Conservation (phyloP, 2,797 vertebrate species). For the Scolopax bukidnonensis region DNA sequence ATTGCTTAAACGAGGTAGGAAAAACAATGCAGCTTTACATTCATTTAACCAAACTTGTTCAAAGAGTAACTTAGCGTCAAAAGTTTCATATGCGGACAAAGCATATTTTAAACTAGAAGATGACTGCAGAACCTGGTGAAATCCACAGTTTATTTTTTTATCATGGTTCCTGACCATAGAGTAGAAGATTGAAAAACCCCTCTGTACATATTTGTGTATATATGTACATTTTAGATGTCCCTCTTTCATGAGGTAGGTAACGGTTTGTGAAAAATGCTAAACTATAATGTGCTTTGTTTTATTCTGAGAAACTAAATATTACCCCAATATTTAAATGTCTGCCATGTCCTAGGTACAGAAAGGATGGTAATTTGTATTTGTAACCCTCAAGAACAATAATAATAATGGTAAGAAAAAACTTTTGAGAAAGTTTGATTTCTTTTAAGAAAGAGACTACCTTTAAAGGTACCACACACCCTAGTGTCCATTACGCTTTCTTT, state of each 20-base stretch:
- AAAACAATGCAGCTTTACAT: neutral
- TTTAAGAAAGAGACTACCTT: neutral
- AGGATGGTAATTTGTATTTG: neutral
- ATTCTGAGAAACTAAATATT: neutral
- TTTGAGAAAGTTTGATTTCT: neutral
- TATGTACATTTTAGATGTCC: neutral
- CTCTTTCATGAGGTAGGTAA: neutral
- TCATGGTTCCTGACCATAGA: neutral
- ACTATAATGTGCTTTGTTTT: neutral
- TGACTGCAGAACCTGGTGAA: neutral
- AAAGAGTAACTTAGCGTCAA: neutral
- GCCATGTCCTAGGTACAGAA: neutral
- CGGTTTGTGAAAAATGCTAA: neutral
- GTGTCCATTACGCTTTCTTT: neutral
- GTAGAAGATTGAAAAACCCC: neutral
- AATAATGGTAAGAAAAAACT: neutral
- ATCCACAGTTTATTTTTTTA: neutral
- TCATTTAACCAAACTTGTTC: neutral
- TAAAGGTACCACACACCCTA: neutral
- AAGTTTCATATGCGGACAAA: neutral
- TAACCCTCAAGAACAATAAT: neutral
- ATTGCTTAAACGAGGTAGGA: neutral
- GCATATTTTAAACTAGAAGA: neutral
- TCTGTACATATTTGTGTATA: neutral
- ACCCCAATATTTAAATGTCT: neutral